Evolutionary conservation across 2,888 invertebrate species (phyloP).

Genomic region (Agrypnus murinus): DNA sequence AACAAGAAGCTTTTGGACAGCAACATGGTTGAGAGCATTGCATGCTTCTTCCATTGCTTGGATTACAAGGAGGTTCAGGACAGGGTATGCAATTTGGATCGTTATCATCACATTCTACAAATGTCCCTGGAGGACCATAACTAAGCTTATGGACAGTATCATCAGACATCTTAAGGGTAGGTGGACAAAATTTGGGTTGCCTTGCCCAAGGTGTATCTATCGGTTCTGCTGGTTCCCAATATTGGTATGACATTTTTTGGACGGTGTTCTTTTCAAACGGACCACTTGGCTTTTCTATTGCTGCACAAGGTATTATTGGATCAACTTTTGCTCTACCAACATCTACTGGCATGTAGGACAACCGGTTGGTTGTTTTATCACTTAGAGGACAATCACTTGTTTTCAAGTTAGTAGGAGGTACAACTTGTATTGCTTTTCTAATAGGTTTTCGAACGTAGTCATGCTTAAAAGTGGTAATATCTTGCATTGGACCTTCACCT

Average conservation of each 20-base stretch:
- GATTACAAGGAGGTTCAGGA: constrained; percentile 62
- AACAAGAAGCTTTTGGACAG: constrained; percentile 69
- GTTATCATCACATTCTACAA: constrained; percentile 74
- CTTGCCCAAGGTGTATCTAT: constrained; percentile 70
- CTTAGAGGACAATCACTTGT: constrained; percentile 69
- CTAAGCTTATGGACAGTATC: constrained; percentile 78
- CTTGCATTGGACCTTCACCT: constrained; percentile 81
- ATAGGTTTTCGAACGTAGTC: constrained; percentile 81
- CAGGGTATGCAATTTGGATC: constrained; percentile 73
- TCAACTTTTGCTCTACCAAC: constrained; percentile 62
- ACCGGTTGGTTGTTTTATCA: constrained; percentile 75
- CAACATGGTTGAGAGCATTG: constrained; percentile 61
- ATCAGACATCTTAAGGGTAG: constrained; percentile 72
- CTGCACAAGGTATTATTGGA: constrained; percentile 63
- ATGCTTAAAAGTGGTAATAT: constrained; percentile 82
- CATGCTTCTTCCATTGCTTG: constrained; percentile 51
- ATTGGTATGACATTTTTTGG: constrained; percentile 72
- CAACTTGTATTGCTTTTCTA: constrained; percentile 70
- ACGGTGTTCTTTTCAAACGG: constrained; percentile 67
- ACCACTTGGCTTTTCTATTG: constrained; percentile 63
- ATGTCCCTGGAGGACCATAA: constrained; percentile 77
- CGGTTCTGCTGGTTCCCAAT: constrained; percentile 68
- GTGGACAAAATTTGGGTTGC: constrained; percentile 68
- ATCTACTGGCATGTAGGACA: constrained; percentile 73
- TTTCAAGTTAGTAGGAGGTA: constrained; percentile 65